Base-by-base conservation (phyloP, 1,140 invertebrate species). In the Apis florea region DNA sequence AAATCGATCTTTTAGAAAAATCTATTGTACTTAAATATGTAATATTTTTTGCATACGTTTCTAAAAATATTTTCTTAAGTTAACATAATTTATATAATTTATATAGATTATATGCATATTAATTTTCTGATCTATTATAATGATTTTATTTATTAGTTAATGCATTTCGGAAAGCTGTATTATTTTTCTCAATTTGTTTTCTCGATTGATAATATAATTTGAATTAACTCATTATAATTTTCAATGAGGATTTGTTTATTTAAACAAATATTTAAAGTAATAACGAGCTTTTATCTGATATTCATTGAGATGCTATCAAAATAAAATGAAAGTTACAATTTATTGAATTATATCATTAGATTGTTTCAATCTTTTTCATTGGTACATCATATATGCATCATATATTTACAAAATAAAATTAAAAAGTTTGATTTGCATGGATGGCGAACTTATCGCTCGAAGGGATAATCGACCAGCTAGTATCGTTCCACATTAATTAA, bases 401-500 rank as follows among this genome's bases (percentile, higher is more conserved):
- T 19, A 51, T 53, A 26, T 15, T 3, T 40, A 5, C 31, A 40
- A 51, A 5, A 15, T 17, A 17, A 69, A 69, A 19, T 70, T 78
- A n/a, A 69, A 40, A 71, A 49, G 15, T 61, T 53, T 61, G 61
- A 58, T 24, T 71, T 63, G 13, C 26, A 17, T 24, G 51, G 11
- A 66, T 49, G 59, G 67, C 40, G 61, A 66, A 66, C 63, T 8
- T 17, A 68, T 58, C 47, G 79, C 79, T 58, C 13, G 71, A 40
- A 74, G 79, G 71, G 24, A 75, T 47, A 72, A 68, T 81, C 72
- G 79, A 81, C 79, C 79, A 47, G 61, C 26, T 53, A 70, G 56
- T 76, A 85, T 79, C 67, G 51, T 61, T 82, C 74, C 83, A 87
- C 74, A 56, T 78, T 81, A 87, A 87, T 88, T 87, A 88, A 75